phyloP scores from a whole-genome alignment of 2,888 invertebrate species.

The Siphonodentalium dalli region DNA sequence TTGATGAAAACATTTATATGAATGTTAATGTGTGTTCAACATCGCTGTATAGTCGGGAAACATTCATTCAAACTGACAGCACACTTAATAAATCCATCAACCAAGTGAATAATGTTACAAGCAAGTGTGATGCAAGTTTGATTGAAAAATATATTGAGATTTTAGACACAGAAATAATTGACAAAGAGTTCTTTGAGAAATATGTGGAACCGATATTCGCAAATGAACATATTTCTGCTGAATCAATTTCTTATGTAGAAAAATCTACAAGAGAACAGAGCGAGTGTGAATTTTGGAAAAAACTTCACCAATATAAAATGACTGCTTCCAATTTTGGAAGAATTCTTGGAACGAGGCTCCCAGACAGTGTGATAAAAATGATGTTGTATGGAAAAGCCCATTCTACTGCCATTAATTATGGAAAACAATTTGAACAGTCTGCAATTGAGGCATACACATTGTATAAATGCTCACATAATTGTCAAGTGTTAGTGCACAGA shows the following conservation, averaged over 20 bases:
- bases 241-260: not conserved
- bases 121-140: too few species aligned
- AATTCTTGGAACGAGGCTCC: conserved; percentile 10
- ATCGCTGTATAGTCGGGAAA: too few species aligned
- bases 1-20: too few species aligned
- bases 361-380: conserved; percentile 3
- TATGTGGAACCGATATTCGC: not conserved
- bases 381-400: conserved; percentile 6
- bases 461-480: not conserved
- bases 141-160: not conserved
- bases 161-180: not conserved
- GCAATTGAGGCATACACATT: not conserved
- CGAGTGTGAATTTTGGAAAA: conserved; percentile 6
- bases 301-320: conserved; percentile 6
- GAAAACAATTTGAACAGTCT: not conserved
- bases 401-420: not conserved
- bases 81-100: too few species aligned
- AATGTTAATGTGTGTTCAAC: too few species aligned
- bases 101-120: too few species aligned
- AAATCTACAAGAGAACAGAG: conserved; percentile 4
- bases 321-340: conserved; percentile 26
- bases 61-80: too few species aligned
- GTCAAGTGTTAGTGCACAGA: not conserved
- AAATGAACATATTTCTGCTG: not conserved
- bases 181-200: not conserved